Conservation (phyloP, 1,140 invertebrate genomes). For the Bombus sylvicola region DNA sequence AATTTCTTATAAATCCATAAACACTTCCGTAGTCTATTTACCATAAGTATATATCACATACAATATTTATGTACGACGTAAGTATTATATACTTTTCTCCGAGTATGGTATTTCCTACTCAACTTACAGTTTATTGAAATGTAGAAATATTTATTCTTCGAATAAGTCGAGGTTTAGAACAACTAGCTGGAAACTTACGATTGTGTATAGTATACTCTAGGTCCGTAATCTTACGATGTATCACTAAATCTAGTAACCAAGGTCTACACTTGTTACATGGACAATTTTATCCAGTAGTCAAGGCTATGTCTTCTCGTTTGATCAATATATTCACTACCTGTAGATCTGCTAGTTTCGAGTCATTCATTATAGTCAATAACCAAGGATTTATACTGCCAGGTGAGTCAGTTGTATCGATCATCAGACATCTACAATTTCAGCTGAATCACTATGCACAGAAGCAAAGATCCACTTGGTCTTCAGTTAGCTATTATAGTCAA, state of each 20-base stretch:
- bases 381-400: neutral
- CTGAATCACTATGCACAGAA: neutral
- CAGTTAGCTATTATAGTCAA: neutral
- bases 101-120: no score
- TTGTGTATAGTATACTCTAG: no score
- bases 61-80: neutral
- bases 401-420: neutral
- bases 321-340: neutral
- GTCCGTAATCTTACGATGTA: neutral
- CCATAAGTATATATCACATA: neutral
- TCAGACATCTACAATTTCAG: neutral
- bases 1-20: neutral
- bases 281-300: neutral
- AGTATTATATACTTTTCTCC: neutral
- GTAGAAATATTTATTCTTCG: neutral
- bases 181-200: neutral
- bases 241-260: neutral
- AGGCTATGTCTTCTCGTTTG: neutral
- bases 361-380: slow-evolving; percentile 10
- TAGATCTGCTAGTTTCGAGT: neutral
- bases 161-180: neutral
- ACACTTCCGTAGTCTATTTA: neutral
- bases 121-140: neutral
- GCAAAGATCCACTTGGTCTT: neutral
- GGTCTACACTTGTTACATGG: neutral